Base-by-base conservation (phyloP, 2,113 vertebrate species). In the Cinclus mexicanus region DNA sequence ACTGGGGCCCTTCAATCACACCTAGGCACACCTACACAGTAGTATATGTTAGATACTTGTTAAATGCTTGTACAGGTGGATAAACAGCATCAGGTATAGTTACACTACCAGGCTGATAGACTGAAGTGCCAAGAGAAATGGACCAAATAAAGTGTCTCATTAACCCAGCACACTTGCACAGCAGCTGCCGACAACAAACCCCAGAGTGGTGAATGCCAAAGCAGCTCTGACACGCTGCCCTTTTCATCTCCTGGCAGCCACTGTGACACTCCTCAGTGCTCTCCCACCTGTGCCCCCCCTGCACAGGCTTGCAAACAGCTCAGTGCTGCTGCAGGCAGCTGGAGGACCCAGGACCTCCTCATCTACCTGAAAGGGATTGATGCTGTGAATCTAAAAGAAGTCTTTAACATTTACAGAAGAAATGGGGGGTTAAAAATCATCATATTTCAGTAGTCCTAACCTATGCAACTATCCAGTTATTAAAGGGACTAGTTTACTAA, bases 21-120 rank as follows among this genome's bases (percentile, higher is more conserved):
- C 25, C 29, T 31, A 71, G 0, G 0, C 18, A 47, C 1, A 1
- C 29, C 39, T 19, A 39, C 31, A 28, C 4, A 64, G 56, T 22
- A 47, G 65, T 2, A 1, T 4, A 11, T 17, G 35, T 11, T 19
- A 47, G 82, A 44, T 11, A 14, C 24, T 37, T 44, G 41, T n/a
- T 64, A 53, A 70, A 68, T 18, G 31, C 41, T 56, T 85, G 57
- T 14, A 31, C 11, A 56, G 33, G 25, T 20, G 10, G 29, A 46
- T 10, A 71, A 76, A 82, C 18, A 83, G 14, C 2, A 10, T 3
- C 5, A 11, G 17, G 7, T 72, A 24, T 0, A 61, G 49, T 64
- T 85, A 85, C 28, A 26, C 28, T 64, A 46, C 76, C 37, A 41
- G 82, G 56, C 8, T 72, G n/a, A 28, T 3, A 37, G 6, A 25